These are phyloP conservation scores for Physella acuta DNA, from an alignment of 1,140 invertebrate species.

Conservation along the genomic window DNA sequence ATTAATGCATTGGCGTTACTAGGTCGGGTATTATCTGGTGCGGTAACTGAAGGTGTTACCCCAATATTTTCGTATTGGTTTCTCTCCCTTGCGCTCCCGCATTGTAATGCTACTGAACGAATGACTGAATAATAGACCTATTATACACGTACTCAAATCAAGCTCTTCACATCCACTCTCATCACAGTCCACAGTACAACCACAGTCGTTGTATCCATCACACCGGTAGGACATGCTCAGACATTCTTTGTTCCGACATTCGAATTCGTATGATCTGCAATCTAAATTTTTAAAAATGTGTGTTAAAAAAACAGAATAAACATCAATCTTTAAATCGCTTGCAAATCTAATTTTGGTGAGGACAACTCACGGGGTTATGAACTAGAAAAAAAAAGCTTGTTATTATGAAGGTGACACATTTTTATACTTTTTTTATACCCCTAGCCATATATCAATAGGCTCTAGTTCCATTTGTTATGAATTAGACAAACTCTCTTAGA, in stretches of 20 bases:
- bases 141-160: slow-evolving; percentile 30
- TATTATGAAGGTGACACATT: background rate
- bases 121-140: too few relatives aligned
- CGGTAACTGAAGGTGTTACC: too few relatives aligned
- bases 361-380: background rate
- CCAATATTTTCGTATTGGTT: too few relatives aligned
- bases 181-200: slow-evolving; percentile 40
- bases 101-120: too few relatives aligned
- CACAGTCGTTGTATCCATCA: slow-evolving; percentile 47
- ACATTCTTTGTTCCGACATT: slow-evolving; percentile 45
- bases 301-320: background rate
- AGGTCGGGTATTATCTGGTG: too few relatives aligned
- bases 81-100: too few relatives aligned
- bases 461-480: background rate
- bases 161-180: slow-evolving; percentile 38
- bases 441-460: background rate
- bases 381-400: background rate
- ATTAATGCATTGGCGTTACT: too few relatives aligned
- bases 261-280: slow-evolving; percentile 36
- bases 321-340: background rate
- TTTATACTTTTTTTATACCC: background rate
- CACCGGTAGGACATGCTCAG: slow-evolving; percentile 40
- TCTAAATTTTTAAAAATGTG: slow-evolving; percentile 26
- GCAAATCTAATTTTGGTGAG: background rate
- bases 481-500: too few relatives aligned